These are phyloP conservation scores for Zenarchopterus dispar DNA, from an alignment of 2,797 vertebrate genomes.

Conservation along the genomic window DNA sequence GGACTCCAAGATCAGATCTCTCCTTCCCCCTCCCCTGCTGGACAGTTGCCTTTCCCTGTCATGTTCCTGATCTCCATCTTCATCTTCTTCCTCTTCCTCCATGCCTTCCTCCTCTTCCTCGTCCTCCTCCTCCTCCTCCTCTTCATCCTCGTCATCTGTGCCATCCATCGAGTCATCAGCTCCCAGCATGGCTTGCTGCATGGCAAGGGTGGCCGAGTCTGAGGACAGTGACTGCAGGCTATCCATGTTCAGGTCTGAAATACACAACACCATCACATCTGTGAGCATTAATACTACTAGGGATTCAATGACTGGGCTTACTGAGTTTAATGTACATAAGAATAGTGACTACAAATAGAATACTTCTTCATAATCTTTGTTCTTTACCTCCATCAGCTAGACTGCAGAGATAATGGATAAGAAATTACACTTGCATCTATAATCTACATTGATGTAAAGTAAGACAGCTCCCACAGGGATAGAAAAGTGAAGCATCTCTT, in stretches of 20 bases:
- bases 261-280: background rate
- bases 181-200: slow-evolving; percentile 97
- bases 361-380: too few species aligned
- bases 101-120: slow-evolving; percentile 74
- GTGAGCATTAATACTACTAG: background rate
- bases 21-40: slow-evolving; percentile 68
- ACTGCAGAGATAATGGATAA: slow-evolving; percentile 7
- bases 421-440: slow-evolving; percentile 27
- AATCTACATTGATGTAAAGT: background rate
- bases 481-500: background rate
- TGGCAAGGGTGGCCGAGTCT: slow-evolving; percentile 94
- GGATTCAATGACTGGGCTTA: too few species aligned
- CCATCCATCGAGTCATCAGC: slow-evolving; percentile 93
- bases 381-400: slow-evolving; percentile 2
- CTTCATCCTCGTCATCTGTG: slow-evolving; percentile 94
- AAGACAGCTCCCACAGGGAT: too few species aligned
- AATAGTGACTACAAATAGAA: too few species aligned
- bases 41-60: slow-evolving; percentile 84
- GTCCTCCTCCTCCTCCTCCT: slow-evolving; percentile 90
- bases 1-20: slow-evolving; percentile 90
- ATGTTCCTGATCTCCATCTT: slow-evolving; percentile 85
- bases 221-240: slow-evolving; percentile 93
- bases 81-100: slow-evolving; percentile 81
- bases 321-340: too few species aligned
- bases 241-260: slow-evolving; percentile 90